Evolutionary conservation across 2,113 vertebrate species (phyloP), one percentile per base, ranked within the genome.

Genomic region (Oriolus oriolus): DNA sequence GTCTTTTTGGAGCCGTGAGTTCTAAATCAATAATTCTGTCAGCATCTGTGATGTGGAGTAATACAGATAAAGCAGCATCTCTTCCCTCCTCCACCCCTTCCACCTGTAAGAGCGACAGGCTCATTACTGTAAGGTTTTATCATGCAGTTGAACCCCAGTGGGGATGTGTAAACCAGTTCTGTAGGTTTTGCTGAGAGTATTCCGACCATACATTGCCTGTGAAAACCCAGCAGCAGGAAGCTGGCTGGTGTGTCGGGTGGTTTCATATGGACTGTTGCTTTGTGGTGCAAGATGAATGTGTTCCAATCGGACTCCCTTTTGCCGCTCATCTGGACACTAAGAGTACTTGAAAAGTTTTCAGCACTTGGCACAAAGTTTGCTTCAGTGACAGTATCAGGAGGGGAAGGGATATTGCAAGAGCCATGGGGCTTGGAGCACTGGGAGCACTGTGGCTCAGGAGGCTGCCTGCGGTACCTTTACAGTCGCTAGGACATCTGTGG

Each of bases 1-100:
- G 79, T 96, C 88, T 91, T 96, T 97, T 95, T 96, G 92, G 96
- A 98, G 94, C 84, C 81, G 5, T 85, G 83, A 96, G 96, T 97
- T 98, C 97, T 97, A 96, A 96, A 97, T 94, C 93, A 96, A 95
- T 96, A 92, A 98, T 96, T 97, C 86, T 94, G 96, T 97, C 96
- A 93, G 85, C 94, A 95, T 97, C 86, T 94, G 73, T 96, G 96
- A 98, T 74, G 60, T 96, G 96, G 94, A 97, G 76, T 89, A 96
- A 93, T 94, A 89, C 50, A 45, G 85, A 83, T 89, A 96, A 95
- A 93, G 90, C 76, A 92, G 93, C 88, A 94, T 91, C 91, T 93
- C 59, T 60, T 82, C 81, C 81, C 68, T 88, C 75, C 56, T 93
- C 73, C 13, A 17, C 52, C 37, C 83, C 76, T 57, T 93, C 74